Conservation (phyloP, 2,797 vertebrate species). For the Erpetoichthys calabaricus region DNA sequence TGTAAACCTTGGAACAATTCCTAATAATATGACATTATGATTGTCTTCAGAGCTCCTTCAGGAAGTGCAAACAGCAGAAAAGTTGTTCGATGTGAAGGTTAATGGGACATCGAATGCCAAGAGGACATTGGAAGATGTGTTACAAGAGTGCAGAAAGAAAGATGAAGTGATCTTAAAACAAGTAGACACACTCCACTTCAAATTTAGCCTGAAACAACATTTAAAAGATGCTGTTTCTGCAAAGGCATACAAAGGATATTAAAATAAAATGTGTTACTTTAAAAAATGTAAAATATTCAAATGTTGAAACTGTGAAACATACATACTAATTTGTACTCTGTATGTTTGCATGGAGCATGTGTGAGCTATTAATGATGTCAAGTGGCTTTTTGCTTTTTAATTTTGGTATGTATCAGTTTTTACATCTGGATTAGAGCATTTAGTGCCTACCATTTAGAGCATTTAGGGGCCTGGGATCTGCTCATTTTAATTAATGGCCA, state of each 20-base stretch:
- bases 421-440: too few species aligned
- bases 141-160: constrained; percentile 55
- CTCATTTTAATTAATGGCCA: too few species aligned
- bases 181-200: constrained; percentile 69
- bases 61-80: constrained; percentile 68
- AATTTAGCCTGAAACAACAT: constrained; percentile 69
- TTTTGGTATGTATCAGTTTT: too few species aligned
- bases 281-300: constrained; percentile 1
- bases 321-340: too few species aligned
- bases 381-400: too few species aligned
- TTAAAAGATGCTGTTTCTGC: constrained; percentile 69
- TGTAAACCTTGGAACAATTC: too few species aligned
- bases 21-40: too few species aligned
- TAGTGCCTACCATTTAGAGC: too few species aligned
- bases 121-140: constrained; percentile 58
- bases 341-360: too few species aligned
- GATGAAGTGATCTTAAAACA: constrained; percentile 70
- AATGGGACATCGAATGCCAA: constrained; percentile 70
- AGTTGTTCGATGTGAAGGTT: constrained; percentile 67
- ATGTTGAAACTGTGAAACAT: not conserved
- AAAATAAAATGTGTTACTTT: constrained; percentile 36
- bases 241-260: constrained; percentile 58
- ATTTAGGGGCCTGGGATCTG: too few species aligned
- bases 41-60: constrained; percentile 49
- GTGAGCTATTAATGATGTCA: too few species aligned